phyloP scores from a whole-genome alignment of 2,888 invertebrate genomes.

The Metellina segmentata region DNA sequence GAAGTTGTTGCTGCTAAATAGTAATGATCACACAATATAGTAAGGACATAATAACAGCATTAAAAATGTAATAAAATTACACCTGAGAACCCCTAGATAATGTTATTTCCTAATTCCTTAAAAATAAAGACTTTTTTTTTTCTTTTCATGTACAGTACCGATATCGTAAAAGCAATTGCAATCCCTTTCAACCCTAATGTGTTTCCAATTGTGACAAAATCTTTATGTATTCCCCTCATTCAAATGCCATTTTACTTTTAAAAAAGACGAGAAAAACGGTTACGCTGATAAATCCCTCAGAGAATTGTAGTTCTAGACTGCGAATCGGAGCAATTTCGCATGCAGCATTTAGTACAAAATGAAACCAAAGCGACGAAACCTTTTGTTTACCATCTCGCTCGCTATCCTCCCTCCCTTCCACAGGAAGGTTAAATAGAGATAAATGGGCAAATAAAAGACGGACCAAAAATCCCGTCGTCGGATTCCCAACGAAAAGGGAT shows the following conservation, averaged over 20 bases:
- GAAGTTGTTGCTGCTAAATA: no score
- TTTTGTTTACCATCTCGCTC: slow-evolving; percentile 46
- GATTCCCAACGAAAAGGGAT: slow-evolving; percentile 10
- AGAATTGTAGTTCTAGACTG: no score
- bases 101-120: background rate
- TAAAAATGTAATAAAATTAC: no score
- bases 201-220: background rate
- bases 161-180: background rate
- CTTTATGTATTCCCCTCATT: background rate
- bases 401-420: background rate
- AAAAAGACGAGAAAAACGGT: background rate
- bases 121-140: background rate
- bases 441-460: slow-evolving; percentile 54
- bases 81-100: background rate
- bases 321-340: background rate
- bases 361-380: slow-evolving; percentile 38
- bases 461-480: background rate
- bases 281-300: background rate
- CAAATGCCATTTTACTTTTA: background rate
- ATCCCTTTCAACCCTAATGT: background rate
- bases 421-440: slow-evolving; percentile 52
- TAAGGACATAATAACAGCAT: no score
- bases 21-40: no score
- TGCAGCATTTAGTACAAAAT: background rate
- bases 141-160: background rate